Percentiles rank a stretch among this genome's conserved stretches.
These are phyloP conservation scores for Dendrolimus punctatus DNA, from an alignment of 1,140 invertebrate species.

Conservation along the genomic window DNA sequence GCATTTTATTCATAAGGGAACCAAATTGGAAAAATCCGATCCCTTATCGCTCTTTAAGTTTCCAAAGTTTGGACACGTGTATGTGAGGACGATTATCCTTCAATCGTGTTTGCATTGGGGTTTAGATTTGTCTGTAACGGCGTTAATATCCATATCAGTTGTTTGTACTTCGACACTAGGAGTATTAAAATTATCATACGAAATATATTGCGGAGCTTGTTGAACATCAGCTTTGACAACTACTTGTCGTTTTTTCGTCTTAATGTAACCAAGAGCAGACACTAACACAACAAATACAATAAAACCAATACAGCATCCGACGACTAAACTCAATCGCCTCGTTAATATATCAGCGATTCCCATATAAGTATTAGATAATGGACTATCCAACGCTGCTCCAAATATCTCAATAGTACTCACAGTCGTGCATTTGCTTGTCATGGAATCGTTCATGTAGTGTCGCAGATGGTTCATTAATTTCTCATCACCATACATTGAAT, in stretches of 20 bases:
- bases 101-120: conserved; percentile 23
- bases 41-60: conserved; percentile 15
- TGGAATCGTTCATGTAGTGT: conserved; percentile 80
- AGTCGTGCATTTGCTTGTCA: conserved; percentile 82
- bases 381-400: conserved; percentile 76
- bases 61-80: conserved; percentile 1
- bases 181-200: conserved; percentile 59
- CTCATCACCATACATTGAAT: conserved; percentile 60
- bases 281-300: conserved; percentile 88
- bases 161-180: conserved; percentile 63
- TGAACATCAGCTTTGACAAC: conserved; percentile 79
- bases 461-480: conserved; percentile 70
- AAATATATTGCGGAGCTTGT: conserved; percentile 73
- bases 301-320: conserved; percentile 88
- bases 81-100: conserved; percentile 4
- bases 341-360: conserved; percentile 80
- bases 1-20: conserved; percentile 28
- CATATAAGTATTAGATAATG: conserved; percentile 77
- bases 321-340: conserved; percentile 84
- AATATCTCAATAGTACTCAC: conserved; percentile 83
- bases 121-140: conserved; percentile 52
- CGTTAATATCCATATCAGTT: conserved; percentile 60
- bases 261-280: conserved; percentile 87
- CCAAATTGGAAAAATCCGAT: conserved; percentile 26
- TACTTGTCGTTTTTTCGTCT: conserved; percentile 86